Evolutionary conservation across 1,140 invertebrate genomes (phyloP).

Genomic region (Cotesia glomerata): DNA sequence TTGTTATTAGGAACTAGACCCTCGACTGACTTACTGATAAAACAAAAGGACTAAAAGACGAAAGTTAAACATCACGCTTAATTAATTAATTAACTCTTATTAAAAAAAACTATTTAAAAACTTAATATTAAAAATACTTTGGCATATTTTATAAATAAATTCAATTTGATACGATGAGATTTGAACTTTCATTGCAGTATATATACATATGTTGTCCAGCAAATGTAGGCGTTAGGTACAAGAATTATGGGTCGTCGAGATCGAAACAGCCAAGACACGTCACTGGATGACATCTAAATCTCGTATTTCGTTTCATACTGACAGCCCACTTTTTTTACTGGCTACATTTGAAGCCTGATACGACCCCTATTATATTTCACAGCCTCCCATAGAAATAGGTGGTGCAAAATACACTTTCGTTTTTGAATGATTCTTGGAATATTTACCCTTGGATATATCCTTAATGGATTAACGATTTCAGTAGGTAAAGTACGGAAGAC

Average conservation of each 20-base stretch:
- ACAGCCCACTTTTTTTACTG: conserved; percentile 55
- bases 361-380: conserved; percentile 33
- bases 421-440: conserved; percentile 27
- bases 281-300: conserved; percentile 63
- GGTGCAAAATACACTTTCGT: conserved; percentile 41
- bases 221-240: conserved; percentile 29
- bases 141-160: too few relatives aligned
- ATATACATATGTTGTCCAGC: conserved; percentile 29
- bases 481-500: too few relatives aligned
- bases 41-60: conserved; percentile 22
- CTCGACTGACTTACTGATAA: conserved; percentile 15
- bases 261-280: conserved; percentile 37
- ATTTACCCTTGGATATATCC: not conserved
- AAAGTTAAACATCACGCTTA: not conserved
- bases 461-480: too few relatives aligned
- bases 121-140: too few relatives aligned
- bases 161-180: not conserved
- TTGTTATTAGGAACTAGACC: not conserved
- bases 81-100: too few relatives aligned
- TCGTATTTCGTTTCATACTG: conserved; percentile 54
- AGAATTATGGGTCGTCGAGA: not conserved
- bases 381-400: conserved; percentile 31
- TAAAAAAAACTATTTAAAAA: too few relatives aligned
- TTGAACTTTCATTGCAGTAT: conserved; percentile 31
- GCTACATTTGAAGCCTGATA: not conserved